Evolutionary conservation across 2,888 invertebrate genomes (phyloP).

Genomic region (Lepas anatifera): DNA sequence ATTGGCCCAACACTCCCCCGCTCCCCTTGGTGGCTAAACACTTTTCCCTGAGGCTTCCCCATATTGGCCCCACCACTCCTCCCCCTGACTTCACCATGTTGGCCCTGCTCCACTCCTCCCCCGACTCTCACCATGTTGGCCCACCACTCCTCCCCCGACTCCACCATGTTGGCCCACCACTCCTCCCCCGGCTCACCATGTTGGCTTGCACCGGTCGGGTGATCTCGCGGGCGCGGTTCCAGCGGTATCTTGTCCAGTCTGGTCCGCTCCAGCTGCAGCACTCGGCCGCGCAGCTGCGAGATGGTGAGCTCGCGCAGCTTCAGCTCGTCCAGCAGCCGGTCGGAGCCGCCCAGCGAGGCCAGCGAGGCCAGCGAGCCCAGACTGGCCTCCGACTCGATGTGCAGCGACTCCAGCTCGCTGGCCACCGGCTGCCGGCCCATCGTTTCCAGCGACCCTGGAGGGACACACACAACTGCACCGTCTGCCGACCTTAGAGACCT

Average conservation of each 20-base stretch:
- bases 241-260: constrained; percentile 29
- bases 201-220: constrained; percentile 27
- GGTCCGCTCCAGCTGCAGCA: constrained; percentile 29
- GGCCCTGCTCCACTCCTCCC: too few relatives aligned
- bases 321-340: constrained; percentile 24
- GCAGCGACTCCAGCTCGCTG: constrained; percentile 23
- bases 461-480: too few relatives aligned
- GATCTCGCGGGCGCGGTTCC: constrained; percentile 29
- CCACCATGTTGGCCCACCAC: too few relatives aligned
- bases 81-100: too few relatives aligned
- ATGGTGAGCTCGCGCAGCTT: constrained; percentile 29
- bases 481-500: too few relatives aligned
- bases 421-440: constrained; percentile 17
- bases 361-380: constrained; percentile 22
- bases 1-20: too few relatives aligned
- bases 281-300: constrained; percentile 28
- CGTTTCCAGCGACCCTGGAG: background rate
- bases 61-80: too few relatives aligned
- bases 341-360: constrained; percentile 21
- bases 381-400: constrained; percentile 21
- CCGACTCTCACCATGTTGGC: too few relatives aligned
- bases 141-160: too few relatives aligned
- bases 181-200: constrained; percentile 27
- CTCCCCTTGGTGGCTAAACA: too few relatives aligned
- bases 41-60: too few relatives aligned